A percentile compares a stretch with the other conserved stretches of the same genome.
Evolutionary conservation across 2,797 vertebrate genomes (phyloP).

Genomic region (Poecile montanus): DNA sequence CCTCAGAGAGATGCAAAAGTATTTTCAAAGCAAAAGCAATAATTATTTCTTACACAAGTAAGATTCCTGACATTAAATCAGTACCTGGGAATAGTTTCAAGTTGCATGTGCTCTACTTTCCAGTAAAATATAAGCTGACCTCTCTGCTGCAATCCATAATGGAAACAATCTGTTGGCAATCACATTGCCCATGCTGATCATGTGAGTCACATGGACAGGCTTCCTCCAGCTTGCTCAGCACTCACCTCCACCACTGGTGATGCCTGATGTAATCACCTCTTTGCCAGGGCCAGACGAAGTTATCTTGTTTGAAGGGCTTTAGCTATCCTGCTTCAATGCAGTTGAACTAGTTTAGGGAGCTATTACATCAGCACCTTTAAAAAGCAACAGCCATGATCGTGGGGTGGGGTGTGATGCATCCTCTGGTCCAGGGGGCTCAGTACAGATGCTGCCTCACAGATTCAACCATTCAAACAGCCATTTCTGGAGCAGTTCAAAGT

Average conservation of each 20-base stretch:
- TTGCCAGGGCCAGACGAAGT: neutral
- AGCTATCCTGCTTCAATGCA: neutral
- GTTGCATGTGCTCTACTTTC: neutral
- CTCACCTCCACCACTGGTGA: neutral
- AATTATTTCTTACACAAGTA: neutral
- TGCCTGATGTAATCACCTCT: neutral
- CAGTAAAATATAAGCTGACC: neutral
- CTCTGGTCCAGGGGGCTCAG: neutral
- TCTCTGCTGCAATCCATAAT: neutral
- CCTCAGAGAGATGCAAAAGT: neutral
- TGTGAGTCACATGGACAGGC: neutral
- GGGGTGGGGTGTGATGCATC: rapidly evolving
- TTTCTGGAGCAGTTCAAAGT: neutral
- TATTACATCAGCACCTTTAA: neutral
- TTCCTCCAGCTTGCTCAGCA: neutral
- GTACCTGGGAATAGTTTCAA: neutral
- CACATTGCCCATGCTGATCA: neutral
- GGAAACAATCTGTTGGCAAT: neutral
- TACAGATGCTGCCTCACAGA: neutral
- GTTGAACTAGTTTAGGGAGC: neutral
- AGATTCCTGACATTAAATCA: neutral
- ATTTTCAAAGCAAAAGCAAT: neutral
- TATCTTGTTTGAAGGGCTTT: neutral
- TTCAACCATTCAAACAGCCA: neutral
- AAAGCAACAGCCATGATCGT: neutral